Conservation (phyloP, 2,797 vertebrate genomes). For the Kryptopterus vitreolus region DNA sequence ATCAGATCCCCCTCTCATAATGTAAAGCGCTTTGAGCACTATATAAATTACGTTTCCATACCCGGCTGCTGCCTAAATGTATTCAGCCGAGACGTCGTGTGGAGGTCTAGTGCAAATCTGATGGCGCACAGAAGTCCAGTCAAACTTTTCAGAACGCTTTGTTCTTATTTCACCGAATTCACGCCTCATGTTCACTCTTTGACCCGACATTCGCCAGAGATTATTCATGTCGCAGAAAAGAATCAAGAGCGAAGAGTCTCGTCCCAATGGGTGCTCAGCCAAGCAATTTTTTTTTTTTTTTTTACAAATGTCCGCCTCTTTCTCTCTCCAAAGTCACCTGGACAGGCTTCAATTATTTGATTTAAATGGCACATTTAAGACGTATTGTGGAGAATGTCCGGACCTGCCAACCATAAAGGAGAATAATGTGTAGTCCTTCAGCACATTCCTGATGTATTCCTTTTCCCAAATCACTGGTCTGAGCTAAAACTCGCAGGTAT, state of each 20-base stretch:
- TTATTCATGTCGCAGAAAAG: background rate
- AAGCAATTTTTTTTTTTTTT: background rate
- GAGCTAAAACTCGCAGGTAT: too few species aligned
- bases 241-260: background rate
- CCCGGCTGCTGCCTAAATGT: background rate
- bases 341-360: slow-evolving; percentile 17
- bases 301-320: background rate
- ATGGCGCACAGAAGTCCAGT: background rate
- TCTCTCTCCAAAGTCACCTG: slow-evolving; percentile 7
- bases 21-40: too few species aligned
- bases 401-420: background rate
- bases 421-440: background rate
- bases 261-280: background rate
- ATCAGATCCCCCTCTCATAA: too few species aligned
- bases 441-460: background rate
- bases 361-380: slow-evolving; percentile 9
- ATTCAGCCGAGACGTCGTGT: background rate
- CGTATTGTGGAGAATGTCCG: background rate
- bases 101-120: slow-evolving; percentile 2
- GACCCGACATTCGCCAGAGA: background rate
- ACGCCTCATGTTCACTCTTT: background rate
- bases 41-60: background rate
- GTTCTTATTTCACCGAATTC: background rate
- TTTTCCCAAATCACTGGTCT: background rate
- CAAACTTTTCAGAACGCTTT: background rate